Base-by-base conservation (phyloP, 2,113 vertebrate species). In the Australoheros scitulus region DNA sequence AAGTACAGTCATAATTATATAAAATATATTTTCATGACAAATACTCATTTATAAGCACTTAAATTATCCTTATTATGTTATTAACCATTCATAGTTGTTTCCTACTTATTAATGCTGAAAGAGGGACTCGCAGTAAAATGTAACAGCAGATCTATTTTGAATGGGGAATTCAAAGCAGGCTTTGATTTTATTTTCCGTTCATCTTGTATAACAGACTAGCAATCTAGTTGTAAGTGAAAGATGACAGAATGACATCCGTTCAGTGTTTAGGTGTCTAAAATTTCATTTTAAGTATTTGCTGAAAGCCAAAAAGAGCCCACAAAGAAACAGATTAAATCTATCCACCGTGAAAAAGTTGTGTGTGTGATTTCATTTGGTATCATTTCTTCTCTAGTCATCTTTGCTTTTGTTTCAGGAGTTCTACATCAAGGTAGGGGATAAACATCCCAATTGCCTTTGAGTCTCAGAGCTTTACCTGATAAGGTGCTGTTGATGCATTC, bases 391-490 rank as follows among this genome's bases (percentile, higher is more conserved):
- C 47, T 18, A 7, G 11, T 20, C 17, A 1, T 79, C 60, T 74
- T 14, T 43, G 29, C 24, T 74, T 55, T 15, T 57, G 50, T 22
- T 79, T 72, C 36, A 26, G 36, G n/a, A 43, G n/a, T 61, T 77
- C 60, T 7, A 57, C 63, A 72, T 87, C 81, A 83, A 76, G 32
- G 14, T 20, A 14, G 6, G 59, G 2, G 81, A 81, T 36, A 76
- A 81, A 80, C 64, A 36, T 34, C 7, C 59, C 6, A 63, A 61
- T 55, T 72, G 22, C 36, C 57, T 82, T 11, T 55, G 59, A 68
- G 36, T 58, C 50, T 36, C 17, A 17, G 55, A 64, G 64, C 47
- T 36, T 83, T 24, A 87, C 24, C 85, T 86, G 84, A 82, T 65
- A 74, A 76, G 61, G 3, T 77, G 81, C 61, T 52, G 61, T 8